phyloP scores from a whole-genome alignment of 2,888 invertebrate species.

The Noctuana brunneofusca region DNA sequence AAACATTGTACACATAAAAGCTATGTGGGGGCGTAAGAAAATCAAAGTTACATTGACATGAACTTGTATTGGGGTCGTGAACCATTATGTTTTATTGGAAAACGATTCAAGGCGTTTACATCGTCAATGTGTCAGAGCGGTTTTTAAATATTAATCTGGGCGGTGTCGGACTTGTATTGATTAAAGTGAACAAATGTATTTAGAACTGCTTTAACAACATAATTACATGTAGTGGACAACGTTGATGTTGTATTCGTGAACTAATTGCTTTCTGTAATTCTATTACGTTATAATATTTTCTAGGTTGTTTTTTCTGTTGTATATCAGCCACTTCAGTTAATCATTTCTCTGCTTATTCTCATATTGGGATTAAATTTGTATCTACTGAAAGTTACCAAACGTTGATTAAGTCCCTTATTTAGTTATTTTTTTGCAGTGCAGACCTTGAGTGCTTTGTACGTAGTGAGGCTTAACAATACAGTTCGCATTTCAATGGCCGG shows the following conservation, averaged over 20 bases:
- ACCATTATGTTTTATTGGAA: slow-evolving; percentile 18
- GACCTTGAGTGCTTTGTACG: background rate
- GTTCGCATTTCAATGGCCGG: background rate
- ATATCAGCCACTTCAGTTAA: background rate
- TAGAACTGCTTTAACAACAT: slow-evolving; percentile 1
- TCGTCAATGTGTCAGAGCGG: slow-evolving; percentile 8
- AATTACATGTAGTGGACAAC: background rate
- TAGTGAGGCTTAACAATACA: background rate
- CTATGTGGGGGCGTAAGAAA: background rate
- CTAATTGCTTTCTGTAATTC: background rate
- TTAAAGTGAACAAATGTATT: slow-evolving; percentile 1
- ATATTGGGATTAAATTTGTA: too few relatives aligned
- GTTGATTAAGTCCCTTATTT: background rate
- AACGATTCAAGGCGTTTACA: slow-evolving; percentile 27
- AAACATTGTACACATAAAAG: background rate
- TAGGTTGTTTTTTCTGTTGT: too few relatives aligned
- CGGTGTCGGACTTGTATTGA: background rate
- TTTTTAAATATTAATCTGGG: slow-evolving; percentile 17
- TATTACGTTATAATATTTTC: background rate
- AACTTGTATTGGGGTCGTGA: slow-evolving; percentile 14
- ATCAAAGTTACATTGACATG: slow-evolving; percentile 16
- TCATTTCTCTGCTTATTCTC: too few relatives aligned
- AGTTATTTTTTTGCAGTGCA: background rate
- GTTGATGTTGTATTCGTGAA: background rate
- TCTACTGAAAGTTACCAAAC: too few relatives aligned